Conservation (phyloP, 2,888 invertebrate species). For the Microctonus brassicae region DNA sequence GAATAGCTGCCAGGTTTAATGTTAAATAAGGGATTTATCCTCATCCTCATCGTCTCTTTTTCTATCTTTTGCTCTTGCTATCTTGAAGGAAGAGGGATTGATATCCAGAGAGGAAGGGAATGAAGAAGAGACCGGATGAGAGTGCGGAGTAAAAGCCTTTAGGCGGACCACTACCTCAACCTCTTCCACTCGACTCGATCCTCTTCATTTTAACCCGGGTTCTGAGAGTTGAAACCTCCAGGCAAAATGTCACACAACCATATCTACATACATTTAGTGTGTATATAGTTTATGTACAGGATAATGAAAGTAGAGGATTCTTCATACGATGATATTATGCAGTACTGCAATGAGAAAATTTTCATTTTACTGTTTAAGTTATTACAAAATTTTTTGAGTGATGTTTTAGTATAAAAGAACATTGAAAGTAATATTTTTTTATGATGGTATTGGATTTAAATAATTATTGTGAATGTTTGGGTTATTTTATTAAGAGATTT, state of each 20-base stretch:
- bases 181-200: slow-evolving; percentile 6
- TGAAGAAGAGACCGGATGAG: slow-evolving; percentile 36
- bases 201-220: background rate
- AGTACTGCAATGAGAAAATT: too few relatives aligned
- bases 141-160: background rate
- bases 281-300: slow-evolving; percentile 18
- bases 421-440: background rate
- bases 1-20: background rate
- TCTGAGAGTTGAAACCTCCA: background rate
- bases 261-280: slow-evolving; percentile 23
- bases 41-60: too few relatives aligned
- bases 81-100: slow-evolving; percentile 48
- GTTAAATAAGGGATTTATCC: background rate
- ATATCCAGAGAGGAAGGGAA: slow-evolving; percentile 40
- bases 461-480: background rate
- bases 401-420: background rate
- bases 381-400: too few relatives aligned
- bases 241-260: background rate
- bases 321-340: slow-evolving; percentile 28
- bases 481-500: background rate
- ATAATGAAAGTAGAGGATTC: slow-evolving; percentile 9
- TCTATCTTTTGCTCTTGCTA: background rate
- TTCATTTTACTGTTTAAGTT: too few relatives aligned
- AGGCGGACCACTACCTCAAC: background rate
- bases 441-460: background rate